These are phyloP conservation scores for Drosophila kokeensis DNA, from an alignment of 2,888 invertebrate genomes.

Conservation along the genomic window DNA sequence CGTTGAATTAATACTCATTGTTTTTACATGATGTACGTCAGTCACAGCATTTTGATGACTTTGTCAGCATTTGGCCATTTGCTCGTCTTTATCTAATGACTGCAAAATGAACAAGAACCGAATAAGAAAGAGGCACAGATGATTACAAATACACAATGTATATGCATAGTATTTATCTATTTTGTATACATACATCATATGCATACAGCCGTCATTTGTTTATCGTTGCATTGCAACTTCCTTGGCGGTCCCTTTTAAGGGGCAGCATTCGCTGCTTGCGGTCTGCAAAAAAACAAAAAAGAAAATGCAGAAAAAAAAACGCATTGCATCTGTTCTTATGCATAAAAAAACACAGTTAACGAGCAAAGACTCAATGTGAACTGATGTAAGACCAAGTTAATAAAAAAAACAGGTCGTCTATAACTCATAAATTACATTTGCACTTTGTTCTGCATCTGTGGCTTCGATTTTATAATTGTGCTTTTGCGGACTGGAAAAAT, in stretches of 20 bases:
- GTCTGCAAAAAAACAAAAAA: constrained; percentile 46
- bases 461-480: constrained; percentile 8
- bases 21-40: constrained; percentile 31
- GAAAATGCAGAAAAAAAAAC: constrained; percentile 10
- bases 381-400: constrained; percentile 42
- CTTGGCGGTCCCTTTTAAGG: constrained; percentile 58
- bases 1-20: constrained; percentile 53
- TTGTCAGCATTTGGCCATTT: constrained; percentile 38
- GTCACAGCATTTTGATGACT: constrained; percentile 52
- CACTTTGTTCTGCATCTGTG: constrained; percentile 41
- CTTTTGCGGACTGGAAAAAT: background rate
- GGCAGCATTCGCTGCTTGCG: constrained; percentile 36
- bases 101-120: constrained; percentile 30
- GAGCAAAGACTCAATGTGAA: constrained; percentile 49
- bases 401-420: constrained; percentile 33
- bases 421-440: constrained; percentile 30
- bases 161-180: constrained; percentile 49
- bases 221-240: constrained; percentile 62
- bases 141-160: constrained; percentile 19
- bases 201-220: constrained; percentile 52
- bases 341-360: constrained; percentile 16
- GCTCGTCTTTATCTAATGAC: constrained; percentile 58
- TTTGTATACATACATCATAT: constrained; percentile 22
- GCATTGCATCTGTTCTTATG: constrained; percentile 17
- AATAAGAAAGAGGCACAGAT: constrained; percentile 11